These are phyloP conservation scores for Cephalotes varians DNA, from an alignment of 2,888 invertebrate genomes.

Conservation along the genomic window DNA sequence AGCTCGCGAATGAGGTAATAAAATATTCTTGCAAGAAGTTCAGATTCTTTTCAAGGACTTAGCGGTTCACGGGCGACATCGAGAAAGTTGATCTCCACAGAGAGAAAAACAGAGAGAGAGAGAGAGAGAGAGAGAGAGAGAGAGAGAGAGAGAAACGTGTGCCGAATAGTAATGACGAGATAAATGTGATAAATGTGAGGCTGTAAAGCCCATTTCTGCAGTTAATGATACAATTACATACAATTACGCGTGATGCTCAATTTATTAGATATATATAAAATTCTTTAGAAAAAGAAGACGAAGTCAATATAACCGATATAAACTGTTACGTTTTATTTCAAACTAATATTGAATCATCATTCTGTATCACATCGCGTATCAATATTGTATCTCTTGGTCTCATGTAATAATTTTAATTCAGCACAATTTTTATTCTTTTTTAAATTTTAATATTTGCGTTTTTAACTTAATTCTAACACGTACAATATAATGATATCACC, in stretches of 20 bases:
- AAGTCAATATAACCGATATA: neutral
- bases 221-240: neutral
- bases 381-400: neutral
- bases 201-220: neutral
- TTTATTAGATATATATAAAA: no score
- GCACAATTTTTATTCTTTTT: neutral
- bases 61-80: neutral
- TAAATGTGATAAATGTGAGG: neutral
- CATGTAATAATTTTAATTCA: neutral
- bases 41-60: constrained; percentile 32
- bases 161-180: neutral
- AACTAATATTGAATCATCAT: neutral
- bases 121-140: neutral
- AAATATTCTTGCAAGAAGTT: constrained; percentile 42
- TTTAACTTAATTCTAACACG: neutral
- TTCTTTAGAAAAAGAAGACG: neutral
- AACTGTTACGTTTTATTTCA: neutral
- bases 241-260: neutral
- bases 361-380: no score
- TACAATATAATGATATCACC: neutral
- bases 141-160: neutral
- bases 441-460: neutral
- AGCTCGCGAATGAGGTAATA: constrained; percentile 47
- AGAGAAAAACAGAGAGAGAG: neutral
- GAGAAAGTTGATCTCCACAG: constrained; percentile 2